A percentile compares a stretch with the other conserved stretches of the same genome.
Conservation (phyloP, 2,797 vertebrate genomes). For the Enteromius thamalakanensis region DNA sequence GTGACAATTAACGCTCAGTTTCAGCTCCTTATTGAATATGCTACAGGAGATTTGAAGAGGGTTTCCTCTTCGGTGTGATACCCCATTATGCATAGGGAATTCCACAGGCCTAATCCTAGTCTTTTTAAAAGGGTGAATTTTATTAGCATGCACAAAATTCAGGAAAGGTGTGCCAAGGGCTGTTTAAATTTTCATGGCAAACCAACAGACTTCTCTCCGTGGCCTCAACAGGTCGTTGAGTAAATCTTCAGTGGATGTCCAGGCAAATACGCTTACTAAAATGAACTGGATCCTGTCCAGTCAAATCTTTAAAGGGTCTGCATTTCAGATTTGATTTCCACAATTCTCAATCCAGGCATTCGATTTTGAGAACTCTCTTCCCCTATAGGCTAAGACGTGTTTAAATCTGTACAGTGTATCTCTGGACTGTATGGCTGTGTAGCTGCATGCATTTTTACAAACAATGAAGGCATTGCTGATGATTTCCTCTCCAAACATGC, state of each 20-base stretch:
- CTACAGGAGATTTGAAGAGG: not conserved
- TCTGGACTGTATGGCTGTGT: not conserved
- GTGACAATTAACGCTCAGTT: not conserved
- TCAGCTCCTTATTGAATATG: not conserved
- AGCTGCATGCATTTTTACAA: not conserved
- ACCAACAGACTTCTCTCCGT: conserved; percentile 59
- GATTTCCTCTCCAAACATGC: conserved; percentile 20
- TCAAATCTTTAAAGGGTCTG: not conserved
- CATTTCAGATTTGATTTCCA: conserved; percentile 5
- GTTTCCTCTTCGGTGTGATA: not conserved
- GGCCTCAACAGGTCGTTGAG: conserved; percentile 66
- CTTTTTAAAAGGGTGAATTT: conserved; percentile 58
- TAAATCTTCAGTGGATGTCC: conserved; percentile 57
- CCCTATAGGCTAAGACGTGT: not conserved
- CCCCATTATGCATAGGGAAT: conserved; percentile 42
- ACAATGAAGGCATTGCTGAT: conserved; percentile 20
- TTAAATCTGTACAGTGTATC: not conserved
- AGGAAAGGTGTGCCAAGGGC: conserved; percentile 49
- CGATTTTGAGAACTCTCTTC: not conserved
- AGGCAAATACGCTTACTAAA: conserved; percentile 63
- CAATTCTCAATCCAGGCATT: not conserved
- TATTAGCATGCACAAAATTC: conserved; percentile 57
- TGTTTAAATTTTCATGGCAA: conserved; percentile 68
- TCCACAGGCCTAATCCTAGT: conserved; percentile 38
- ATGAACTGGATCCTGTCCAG: conserved; percentile 47